phyloP scores from a whole-genome alignment of 2,797 vertebrate genomes.

The Gallirallus australis region DNA sequence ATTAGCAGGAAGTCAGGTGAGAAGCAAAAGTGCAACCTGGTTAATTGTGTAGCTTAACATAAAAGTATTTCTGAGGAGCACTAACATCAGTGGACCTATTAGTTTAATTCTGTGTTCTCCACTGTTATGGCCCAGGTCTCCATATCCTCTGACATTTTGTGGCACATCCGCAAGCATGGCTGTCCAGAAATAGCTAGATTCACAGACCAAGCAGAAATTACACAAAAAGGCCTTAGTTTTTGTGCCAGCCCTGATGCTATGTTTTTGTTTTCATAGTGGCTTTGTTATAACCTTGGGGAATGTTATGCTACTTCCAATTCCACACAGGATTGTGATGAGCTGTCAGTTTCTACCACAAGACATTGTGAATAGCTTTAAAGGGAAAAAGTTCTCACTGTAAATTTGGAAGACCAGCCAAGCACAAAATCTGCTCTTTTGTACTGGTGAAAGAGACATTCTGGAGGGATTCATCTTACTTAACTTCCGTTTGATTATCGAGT shows the following conservation, averaged over 20 bases:
- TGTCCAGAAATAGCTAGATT: slow-evolving; percentile 14
- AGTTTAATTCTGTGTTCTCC: not conserved
- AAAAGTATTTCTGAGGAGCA: not conserved
- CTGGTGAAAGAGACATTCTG: not conserved
- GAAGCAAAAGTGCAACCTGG: not conserved
- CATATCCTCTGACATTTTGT: not conserved
- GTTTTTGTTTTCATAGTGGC: slow-evolving; percentile 16
- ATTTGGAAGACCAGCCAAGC: slow-evolving; percentile 24
- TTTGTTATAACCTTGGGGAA: slow-evolving; percentile 51
- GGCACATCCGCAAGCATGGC: not conserved
- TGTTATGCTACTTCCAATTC: slow-evolving; percentile 49
- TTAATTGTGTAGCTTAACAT: not conserved
- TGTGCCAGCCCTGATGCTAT: slow-evolving; percentile 15
- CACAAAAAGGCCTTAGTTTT: not conserved
- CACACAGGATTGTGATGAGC: not conserved
- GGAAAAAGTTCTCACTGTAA: not conserved
- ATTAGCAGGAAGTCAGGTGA: not conserved
- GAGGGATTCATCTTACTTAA: not conserved
- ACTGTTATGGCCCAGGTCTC: not conserved
- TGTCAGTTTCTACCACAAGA: slow-evolving; percentile 30
- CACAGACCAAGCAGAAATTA: slow-evolving; percentile 22
- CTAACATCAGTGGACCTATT: not conserved
- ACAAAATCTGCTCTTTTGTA: not conserved
- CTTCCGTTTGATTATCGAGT: not conserved
- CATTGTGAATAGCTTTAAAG: not conserved